Percentiles rank a stretch among this genome's conserved stretches.
These are phyloP conservation scores for Argopecten irradians DNA, from an alignment of 1,140 invertebrate species.

Conservation along the genomic window DNA sequence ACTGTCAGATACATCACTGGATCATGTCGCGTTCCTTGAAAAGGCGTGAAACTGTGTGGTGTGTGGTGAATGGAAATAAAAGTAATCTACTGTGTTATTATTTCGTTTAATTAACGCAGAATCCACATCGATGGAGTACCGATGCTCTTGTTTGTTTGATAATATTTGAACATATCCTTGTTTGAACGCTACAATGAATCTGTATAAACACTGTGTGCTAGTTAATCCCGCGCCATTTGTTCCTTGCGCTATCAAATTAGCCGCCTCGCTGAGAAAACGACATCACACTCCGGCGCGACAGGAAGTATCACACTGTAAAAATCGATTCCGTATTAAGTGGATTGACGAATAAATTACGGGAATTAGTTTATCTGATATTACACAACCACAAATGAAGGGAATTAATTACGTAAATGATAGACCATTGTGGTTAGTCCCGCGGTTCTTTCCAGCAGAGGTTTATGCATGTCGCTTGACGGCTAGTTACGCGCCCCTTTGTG, in stretches of 20 bases:
- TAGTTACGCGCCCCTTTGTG: background rate
- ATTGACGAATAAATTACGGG: slow-evolving; percentile 21
- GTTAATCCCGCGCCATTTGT: background rate
- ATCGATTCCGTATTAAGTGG: slow-evolving; percentile 30
- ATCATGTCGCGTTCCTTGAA: background rate
- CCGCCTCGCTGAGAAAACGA: slow-evolving; percentile 14
- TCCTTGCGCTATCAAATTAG: slow-evolving; percentile 16
- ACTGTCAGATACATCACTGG: background rate
- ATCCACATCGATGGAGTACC: background rate
- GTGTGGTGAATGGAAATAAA: background rate
- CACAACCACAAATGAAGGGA: slow-evolving; percentile 31
- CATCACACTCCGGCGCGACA: background rate
- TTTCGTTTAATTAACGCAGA: slow-evolving; percentile 9
- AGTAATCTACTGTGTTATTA: background rate
- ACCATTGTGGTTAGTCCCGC: background rate
- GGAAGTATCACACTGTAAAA: slow-evolving; percentile 6
- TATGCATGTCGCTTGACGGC: background rate
- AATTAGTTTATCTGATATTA: slow-evolving; percentile 20
- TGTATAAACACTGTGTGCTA: background rate
- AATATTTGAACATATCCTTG: slow-evolving; percentile 22
- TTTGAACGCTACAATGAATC: slow-evolving; percentile 18
- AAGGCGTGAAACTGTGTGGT: background rate
- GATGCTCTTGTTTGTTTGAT: slow-evolving; percentile 21
- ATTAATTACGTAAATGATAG: slow-evolving; percentile 31
- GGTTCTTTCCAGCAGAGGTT: background rate